Evolutionary conservation across 1,140 invertebrate species (phyloP).

Genomic region (Panonychus citri): DNA sequence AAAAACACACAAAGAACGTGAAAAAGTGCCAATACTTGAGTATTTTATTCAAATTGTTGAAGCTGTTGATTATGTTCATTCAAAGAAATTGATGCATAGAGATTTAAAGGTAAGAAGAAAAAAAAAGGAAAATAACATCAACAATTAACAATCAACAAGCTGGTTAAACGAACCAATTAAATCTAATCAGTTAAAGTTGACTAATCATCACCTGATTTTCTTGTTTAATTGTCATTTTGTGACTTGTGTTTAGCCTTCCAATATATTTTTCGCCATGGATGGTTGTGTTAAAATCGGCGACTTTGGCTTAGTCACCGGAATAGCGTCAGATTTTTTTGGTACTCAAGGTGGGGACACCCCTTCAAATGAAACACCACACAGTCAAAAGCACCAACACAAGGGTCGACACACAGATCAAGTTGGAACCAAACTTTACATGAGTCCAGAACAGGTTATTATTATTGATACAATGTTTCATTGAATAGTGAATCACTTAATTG

Average conservation of each 20-base stretch:
- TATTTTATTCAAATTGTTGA: slow-evolving; percentile 79
- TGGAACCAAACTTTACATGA: slow-evolving; percentile 88
- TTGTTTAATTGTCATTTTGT: slow-evolving; percentile 11
- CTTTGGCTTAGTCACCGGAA: slow-evolving; percentile 77
- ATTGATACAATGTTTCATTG: too few relatives aligned
- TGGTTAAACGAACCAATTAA: too few relatives aligned
- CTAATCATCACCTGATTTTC: background rate
- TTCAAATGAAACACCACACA: slow-evolving; percentile 8
- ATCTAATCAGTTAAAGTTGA: too few relatives aligned
- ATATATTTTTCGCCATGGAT: slow-evolving; percentile 80
- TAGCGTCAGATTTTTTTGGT: slow-evolving; percentile 34
- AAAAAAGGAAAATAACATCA: too few relatives aligned
- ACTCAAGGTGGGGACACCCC: slow-evolving; percentile 4
- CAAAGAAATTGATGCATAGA: slow-evolving; percentile 68
- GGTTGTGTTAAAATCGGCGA: slow-evolving; percentile 82
- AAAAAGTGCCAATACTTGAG: slow-evolving; percentile 32
- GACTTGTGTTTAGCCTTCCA: slow-evolving; percentile 42
- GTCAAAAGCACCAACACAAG: slow-evolving; percentile 7
- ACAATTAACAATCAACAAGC: too few relatives aligned
- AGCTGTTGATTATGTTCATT: slow-evolving; percentile 84
- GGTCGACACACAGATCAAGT: slow-evolving; percentile 39
- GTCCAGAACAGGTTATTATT: slow-evolving; percentile 56
- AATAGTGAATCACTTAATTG: too few relatives aligned
- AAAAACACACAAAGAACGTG: slow-evolving; percentile 15
- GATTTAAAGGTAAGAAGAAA: slow-evolving; percentile 69